These are phyloP conservation scores for Tiliacea aurago DNA, from an alignment of 2,888 invertebrate species.

Conservation along the genomic window DNA sequence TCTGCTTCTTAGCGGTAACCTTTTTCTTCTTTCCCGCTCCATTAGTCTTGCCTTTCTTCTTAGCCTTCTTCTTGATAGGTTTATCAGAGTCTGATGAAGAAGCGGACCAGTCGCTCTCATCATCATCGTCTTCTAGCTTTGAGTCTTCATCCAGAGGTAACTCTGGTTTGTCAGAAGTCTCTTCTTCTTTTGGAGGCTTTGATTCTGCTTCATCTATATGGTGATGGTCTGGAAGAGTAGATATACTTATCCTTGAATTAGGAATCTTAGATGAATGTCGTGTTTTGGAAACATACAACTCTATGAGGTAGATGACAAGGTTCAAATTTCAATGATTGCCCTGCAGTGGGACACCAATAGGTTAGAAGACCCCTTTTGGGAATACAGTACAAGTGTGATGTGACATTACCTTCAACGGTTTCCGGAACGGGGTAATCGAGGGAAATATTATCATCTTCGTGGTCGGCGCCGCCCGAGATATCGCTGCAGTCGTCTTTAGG, in stretches of 20 bases:
- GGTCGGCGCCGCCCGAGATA: slow-evolving; percentile 67
- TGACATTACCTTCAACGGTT: slow-evolving; percentile 57
- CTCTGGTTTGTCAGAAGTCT: slow-evolving; percentile 9
- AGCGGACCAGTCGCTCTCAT: slow-evolving; percentile 76
- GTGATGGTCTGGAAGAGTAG: background rate
- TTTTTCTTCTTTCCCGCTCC: slow-evolving; percentile 78
- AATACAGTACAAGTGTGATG: too few relatives aligned
- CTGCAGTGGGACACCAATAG: too few relatives aligned
- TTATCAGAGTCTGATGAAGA: slow-evolving; percentile 84
- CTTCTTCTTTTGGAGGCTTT: slow-evolving; percentile 73
- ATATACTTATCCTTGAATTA: background rate
- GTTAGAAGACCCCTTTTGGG: too few relatives aligned
- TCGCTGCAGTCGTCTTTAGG: slow-evolving; percentile 83
- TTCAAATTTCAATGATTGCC: too few relatives aligned
- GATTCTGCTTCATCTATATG: slow-evolving; percentile 65
- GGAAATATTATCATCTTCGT: slow-evolving; percentile 71
- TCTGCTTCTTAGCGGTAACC: slow-evolving; percentile 57
- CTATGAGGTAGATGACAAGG: too few relatives aligned
- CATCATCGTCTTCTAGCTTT: slow-evolving; percentile 58
- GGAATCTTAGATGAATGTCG: background rate
- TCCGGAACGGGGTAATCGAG: slow-evolving; percentile 68
- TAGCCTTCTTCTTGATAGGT: slow-evolving; percentile 78
- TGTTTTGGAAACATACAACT: background rate
- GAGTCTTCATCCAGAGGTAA: slow-evolving; percentile 63
- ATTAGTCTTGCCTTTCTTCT: slow-evolving; percentile 71